Evolutionary conservation across 2,797 vertebrate genomes (phyloP), one percentile per base, ranked within the genome.

Genomic region (Pterois miles): DNA sequence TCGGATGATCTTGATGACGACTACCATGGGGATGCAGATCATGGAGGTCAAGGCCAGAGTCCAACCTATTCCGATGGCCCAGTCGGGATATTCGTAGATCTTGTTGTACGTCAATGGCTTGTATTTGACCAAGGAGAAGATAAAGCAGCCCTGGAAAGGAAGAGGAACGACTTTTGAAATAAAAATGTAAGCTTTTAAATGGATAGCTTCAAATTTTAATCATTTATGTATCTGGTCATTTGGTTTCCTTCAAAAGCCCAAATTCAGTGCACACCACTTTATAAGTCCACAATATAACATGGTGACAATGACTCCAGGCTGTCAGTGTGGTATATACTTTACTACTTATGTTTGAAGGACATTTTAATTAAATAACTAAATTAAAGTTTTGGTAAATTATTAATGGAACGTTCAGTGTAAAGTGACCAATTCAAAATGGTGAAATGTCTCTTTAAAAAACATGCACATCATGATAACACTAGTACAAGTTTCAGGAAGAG

Each of bases 101-200:
- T 99, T 99, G 95, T 99, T 99, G 95, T 99, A 99, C 74, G 94
- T 99, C 95, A 99, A 90, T 74, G 98, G 98, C 78, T 96, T 96
- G 82, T 99, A 99, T 94, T 98, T 99, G 92, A 96, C 98, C 91
- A 99, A 94, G 77, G 98, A 98, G 94, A 99, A 99, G 89, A 99
- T 72, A 75, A 99, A 99, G 94, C 97, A 99, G 89, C 96, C 95
- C 98, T 99, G 93, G 40, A 43, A 22, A 38, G n/a, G 11, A 69
- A 20, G 16, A 73, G 5, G 8, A 65, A 40, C 27, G 65, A 2
- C 25, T 8, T 38, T 13, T 34, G 25, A 1, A 59, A 11, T 20
- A 14, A 27, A 71, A 34, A 40, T 9, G 12, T 34, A 29, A 59
- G 9, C 56, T 8, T 34, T 46, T 34, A 10, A 36, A 40, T 23